Conservation (phyloP, 2,113 vertebrate species). For the Ochotona princeps region DNA sequence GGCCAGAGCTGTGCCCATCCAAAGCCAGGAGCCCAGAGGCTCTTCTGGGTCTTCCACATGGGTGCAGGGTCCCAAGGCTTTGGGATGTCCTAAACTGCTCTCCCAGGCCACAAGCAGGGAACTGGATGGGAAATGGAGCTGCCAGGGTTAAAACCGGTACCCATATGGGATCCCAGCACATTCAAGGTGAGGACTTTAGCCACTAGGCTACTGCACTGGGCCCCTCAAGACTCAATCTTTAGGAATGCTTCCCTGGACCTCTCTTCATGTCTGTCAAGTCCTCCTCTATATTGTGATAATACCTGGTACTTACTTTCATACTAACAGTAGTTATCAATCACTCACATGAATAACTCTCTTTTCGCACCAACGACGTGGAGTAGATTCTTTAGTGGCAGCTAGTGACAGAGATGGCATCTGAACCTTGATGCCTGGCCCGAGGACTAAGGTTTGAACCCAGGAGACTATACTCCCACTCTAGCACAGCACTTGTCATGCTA, state of each 20-base stretch:
- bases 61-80: too few species aligned
- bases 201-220: too few species aligned
- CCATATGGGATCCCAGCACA: too few species aligned
- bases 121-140: too few species aligned
- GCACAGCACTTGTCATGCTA: background rate
- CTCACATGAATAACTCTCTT: conserved; percentile 6
- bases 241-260: background rate
- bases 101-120: too few species aligned
- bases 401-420: background rate
- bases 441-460: background rate
- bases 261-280: background rate
- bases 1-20: too few species aligned
- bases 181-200: too few species aligned
- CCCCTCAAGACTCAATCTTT: background rate
- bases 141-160: too few species aligned
- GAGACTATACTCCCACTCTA: background rate
- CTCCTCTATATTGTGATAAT: background rate
- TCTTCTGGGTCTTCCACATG: too few species aligned
- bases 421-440: background rate
- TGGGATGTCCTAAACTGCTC: too few species aligned
- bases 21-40: too few species aligned
- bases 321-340: background rate
- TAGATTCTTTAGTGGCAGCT: background rate
- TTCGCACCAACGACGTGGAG: background rate
- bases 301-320: background rate